Percentiles rank a stretch among this genome's conserved stretches.
phyloP scores from a whole-genome alignment of 2,888 invertebrate genomes.

The Eupithecia exiguata region DNA sequence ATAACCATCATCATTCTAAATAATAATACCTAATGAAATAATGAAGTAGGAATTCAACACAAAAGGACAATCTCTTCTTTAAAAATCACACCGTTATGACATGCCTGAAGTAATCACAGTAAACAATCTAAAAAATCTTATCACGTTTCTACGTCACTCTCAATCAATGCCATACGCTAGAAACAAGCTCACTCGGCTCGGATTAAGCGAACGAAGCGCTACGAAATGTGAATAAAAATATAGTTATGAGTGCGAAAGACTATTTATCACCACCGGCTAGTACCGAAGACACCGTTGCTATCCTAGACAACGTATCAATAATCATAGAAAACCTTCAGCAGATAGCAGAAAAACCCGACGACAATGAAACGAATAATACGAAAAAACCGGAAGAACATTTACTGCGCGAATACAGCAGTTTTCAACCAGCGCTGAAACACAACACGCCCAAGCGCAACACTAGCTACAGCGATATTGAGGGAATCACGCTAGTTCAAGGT shows the following conservation, averaged over 20 bases:
- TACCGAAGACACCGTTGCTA: slow-evolving; percentile 36
- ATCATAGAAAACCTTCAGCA: slow-evolving; percentile 42
- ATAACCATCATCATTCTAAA: not conserved
- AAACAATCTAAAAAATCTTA: slow-evolving; percentile 68
- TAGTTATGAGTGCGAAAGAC: slow-evolving; percentile 70
- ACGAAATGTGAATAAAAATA: slow-evolving; percentile 61
- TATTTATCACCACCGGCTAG: slow-evolving; percentile 58
- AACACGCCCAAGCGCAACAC: slow-evolving; percentile 23
- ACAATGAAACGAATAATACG: not conserved
- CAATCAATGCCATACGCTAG: slow-evolving; percentile 79
- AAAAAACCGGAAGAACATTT: slow-evolving; percentile 10
- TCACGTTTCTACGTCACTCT: slow-evolving; percentile 70
- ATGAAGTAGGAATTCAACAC: not conserved
- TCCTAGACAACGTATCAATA: slow-evolving; percentile 50
- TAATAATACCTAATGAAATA: not conserved
- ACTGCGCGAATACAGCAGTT: slow-evolving; percentile 4
- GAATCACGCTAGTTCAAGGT: slow-evolving; percentile 30
- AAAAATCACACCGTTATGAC: slow-evolving; percentile 58
- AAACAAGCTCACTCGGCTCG: slow-evolving; percentile 61
- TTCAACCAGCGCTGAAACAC: slow-evolving; percentile 15
- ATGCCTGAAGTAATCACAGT: slow-evolving; percentile 60
- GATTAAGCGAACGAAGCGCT: slow-evolving; percentile 56
- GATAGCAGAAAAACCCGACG: slow-evolving; percentile 9
- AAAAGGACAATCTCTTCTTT: slow-evolving; percentile 26
- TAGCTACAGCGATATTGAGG: slow-evolving; percentile 23